These are phyloP conservation scores for Malurus splendens DNA, from an alignment of 2,797 vertebrate species.

Conservation along the genomic window DNA sequence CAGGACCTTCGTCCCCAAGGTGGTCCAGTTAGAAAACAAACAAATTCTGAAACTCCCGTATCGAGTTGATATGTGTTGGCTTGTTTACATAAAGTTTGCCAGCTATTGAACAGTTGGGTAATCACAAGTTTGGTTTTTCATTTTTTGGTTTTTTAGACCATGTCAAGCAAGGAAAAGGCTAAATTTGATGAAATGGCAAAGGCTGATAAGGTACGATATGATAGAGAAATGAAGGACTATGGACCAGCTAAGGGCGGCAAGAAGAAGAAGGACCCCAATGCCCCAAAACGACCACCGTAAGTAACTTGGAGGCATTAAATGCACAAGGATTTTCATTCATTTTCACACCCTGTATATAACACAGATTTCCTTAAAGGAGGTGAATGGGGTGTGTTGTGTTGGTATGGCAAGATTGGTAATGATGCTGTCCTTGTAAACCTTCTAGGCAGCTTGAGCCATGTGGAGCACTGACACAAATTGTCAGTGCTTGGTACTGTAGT, in stretches of 20 bases:
- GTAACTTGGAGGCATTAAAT: neutral
- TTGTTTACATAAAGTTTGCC: constrained; percentile 40
- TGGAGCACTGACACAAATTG: neutral
- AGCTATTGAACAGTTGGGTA: constrained; percentile 21
- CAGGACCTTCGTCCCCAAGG: constrained; percentile 2
- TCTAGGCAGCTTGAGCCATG: neutral
- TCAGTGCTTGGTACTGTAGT: accelerated
- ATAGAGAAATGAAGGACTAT: constrained; percentile 85
- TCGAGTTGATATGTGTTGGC: neutral
- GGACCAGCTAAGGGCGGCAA: constrained; percentile 82
- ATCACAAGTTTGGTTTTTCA: neutral
- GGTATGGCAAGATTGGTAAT: neutral
- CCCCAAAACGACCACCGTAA: constrained; percentile 85
- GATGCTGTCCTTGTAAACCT: neutral
- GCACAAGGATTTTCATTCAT: neutral
- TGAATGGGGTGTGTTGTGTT: neutral
- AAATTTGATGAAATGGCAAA: constrained; percentile 87
- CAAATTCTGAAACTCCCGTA: neutral
- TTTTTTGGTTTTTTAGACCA: constrained; percentile 66
- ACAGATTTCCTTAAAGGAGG: neutral
- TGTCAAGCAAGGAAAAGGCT: constrained; percentile 83
- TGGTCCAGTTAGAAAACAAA: constrained; percentile 31
- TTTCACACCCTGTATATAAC: neutral
- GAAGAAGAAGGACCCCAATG: constrained; percentile 86
- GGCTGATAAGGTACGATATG: constrained; percentile 82